These are phyloP conservation scores for Hippocampus kuda DNA, from an alignment of 2,797 vertebrate species.

Conservation along the genomic window DNA sequence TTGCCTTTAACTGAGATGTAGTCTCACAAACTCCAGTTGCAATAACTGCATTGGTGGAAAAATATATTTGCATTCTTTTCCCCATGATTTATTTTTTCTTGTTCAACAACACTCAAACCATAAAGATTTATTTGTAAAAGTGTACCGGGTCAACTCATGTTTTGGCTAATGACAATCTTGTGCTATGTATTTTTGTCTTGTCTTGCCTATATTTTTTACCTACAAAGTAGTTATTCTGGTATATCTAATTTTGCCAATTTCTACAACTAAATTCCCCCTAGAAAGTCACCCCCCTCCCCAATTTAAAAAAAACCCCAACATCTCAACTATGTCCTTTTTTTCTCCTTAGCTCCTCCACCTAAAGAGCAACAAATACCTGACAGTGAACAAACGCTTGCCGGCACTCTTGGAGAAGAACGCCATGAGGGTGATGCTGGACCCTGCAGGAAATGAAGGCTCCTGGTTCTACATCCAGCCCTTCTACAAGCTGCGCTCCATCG, in stretches of 20 bases:
- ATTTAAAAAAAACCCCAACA: background rate
- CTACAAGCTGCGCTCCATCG: conserved; percentile 94
- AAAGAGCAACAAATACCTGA: conserved; percentile 98
- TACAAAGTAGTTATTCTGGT: too few species aligned
- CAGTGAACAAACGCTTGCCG: conserved; percentile 93
- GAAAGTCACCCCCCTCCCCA: background rate
- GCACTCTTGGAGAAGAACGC: conserved; percentile 96
- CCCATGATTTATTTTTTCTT: background rate
- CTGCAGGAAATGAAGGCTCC: conserved; percentile 94
- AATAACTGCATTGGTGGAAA: background rate
- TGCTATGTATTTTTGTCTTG: too few species aligned
- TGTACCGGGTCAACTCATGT: background rate
- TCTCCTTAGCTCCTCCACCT: conserved; percentile 84
- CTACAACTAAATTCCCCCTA: too few species aligned
- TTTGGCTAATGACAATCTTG: background rate
- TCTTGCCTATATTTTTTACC: background rate
- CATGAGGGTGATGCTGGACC: conserved; percentile 93
- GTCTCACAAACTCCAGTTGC: background rate
- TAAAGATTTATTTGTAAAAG: background rate
- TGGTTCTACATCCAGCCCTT: conserved; percentile 99
- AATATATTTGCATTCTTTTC: background rate
- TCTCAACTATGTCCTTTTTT: background rate
- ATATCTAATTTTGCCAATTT: too few species aligned
- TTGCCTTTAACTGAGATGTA: background rate
- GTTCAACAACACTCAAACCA: background rate